A percentile compares a stretch with the other conserved stretches of the same genome.
Evolutionary conservation across 2,797 vertebrate species (phyloP).

Genomic region (Tokudaia muenninki): DNA sequence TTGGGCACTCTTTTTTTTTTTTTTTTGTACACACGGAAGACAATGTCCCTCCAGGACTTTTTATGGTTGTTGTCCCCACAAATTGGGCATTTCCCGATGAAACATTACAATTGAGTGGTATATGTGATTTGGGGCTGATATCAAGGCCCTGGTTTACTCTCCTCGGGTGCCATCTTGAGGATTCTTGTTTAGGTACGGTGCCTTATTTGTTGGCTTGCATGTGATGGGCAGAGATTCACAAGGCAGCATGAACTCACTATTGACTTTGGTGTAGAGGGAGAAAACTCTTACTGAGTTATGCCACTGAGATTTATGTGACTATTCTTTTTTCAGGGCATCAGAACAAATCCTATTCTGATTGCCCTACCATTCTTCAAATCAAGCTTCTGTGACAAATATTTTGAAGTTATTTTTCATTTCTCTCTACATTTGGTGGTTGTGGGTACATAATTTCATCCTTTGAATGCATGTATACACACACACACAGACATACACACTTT

Average conservation of each 20-base stretch:
- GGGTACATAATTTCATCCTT: not conserved
- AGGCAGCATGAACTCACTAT: not conserved
- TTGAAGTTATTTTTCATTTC: conserved; percentile 30
- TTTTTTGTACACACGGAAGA: not conserved
- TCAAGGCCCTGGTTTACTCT: not conserved
- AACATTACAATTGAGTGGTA: not conserved
- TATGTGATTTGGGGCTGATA: not conserved
- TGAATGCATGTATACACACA: not conserved
- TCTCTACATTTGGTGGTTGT: not conserved
- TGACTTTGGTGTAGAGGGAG: not conserved
- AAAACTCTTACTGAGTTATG: not conserved
- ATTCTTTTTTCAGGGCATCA: not conserved
- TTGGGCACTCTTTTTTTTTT: not conserved
- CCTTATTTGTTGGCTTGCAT: not conserved
- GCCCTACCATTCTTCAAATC: not conserved
- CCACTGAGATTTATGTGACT: not conserved
- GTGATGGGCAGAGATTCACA: not conserved
- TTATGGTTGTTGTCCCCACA: not conserved
- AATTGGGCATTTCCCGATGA: not conserved
- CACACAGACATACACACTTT: not conserved
- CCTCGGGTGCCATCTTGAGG: not conserved
- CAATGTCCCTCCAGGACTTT: not conserved
- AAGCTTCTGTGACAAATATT: not conserved
- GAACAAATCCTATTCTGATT: not conserved
- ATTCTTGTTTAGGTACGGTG: not conserved